phyloP scores from a whole-genome alignment of 2,888 invertebrate genomes.

The Drosophila anomelani region DNA sequence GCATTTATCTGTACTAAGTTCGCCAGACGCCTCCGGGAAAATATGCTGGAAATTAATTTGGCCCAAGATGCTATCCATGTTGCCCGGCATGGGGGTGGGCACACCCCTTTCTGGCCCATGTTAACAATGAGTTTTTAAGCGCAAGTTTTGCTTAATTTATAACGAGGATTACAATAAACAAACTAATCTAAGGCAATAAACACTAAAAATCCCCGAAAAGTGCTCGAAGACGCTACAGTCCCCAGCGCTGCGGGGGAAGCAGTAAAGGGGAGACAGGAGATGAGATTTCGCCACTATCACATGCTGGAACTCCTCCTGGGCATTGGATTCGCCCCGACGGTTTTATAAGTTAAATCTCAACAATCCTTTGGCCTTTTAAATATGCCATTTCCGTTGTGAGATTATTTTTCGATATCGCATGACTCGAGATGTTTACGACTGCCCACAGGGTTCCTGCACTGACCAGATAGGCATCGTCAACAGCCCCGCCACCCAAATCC shows the following conservation, averaged over 20 bases:
- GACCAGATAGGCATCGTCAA: conserved; percentile 69
- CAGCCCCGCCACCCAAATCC: conserved; percentile 2
- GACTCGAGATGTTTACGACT: conserved; percentile 76
- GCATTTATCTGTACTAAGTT: conserved; percentile 77
- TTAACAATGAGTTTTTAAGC: conserved; percentile 63
- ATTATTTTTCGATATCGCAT: conserved; percentile 80
- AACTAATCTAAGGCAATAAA: conserved; percentile 83
- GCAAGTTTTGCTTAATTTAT: conserved; percentile 81
- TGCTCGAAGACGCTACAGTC: conserved; percentile 40
- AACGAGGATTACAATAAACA: conserved; percentile 83
- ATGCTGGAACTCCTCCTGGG: conserved; percentile 21
- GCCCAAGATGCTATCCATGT: conserved; percentile 32
- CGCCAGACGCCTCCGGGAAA: conserved; percentile 70
- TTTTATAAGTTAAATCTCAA: conserved; percentile 78
- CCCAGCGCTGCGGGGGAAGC: conserved; percentile 12
- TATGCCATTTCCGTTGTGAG: conserved; percentile 78
- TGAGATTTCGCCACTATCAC: conserved; percentile 50
- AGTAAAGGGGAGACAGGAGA: conserved; percentile 10
- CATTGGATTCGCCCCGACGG: conserved; percentile 41
- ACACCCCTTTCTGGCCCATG: conserved; percentile 50
- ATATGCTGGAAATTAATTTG: conserved; percentile 64
- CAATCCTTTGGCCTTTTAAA: conserved; percentile 78
- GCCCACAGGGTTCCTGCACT: conserved; percentile 43
- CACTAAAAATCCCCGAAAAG: conserved; percentile 80
- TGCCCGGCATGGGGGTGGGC: conserved; percentile 6